Percentiles rank a stretch among this genome's conserved stretches.
These are phyloP conservation scores for Anolis carolinensis DNA, from an alignment of 2,113 vertebrate genomes.

Conservation along the genomic window DNA sequence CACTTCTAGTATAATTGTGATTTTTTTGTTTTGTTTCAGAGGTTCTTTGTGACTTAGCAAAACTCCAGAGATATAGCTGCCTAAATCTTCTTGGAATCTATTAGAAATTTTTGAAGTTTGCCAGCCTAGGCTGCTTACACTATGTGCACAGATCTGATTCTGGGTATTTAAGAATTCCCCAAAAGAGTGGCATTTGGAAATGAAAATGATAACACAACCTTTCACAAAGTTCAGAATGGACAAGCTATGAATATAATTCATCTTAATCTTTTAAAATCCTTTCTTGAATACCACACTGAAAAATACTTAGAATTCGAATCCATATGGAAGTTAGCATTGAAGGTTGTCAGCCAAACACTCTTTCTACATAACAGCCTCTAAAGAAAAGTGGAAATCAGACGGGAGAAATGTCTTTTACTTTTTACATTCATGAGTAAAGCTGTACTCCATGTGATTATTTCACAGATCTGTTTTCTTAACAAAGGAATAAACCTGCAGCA, in stretches of 20 bases:
- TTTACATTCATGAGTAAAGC: not conserved
- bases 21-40: not conserved
- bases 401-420: not conserved
- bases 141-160: not conserved
- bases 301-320: not conserved
- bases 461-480: not conserved
- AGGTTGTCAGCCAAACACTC: not conserved
- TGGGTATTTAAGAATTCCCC: not conserved
- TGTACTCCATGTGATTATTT: not conserved
- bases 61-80: not conserved
- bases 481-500: too few relatives aligned
- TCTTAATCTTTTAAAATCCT: not conserved
- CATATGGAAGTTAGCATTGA: not conserved
- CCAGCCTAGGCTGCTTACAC: not conserved
- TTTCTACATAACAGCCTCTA: not conserved
- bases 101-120: not conserved
- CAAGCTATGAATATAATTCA: not conserved
- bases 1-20: not conserved
- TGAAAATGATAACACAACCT: not conserved
- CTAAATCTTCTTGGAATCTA: not conserved
- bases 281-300: not conserved
- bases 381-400: not conserved
- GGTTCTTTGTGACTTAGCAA: not conserved
- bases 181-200: not conserved
- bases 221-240: slow-evolving; percentile 8